Evolutionary conservation across 2,888 invertebrate species (phyloP), one percentile per base, ranked within the genome.

Genomic region (Apodemia hepburni): DNA sequence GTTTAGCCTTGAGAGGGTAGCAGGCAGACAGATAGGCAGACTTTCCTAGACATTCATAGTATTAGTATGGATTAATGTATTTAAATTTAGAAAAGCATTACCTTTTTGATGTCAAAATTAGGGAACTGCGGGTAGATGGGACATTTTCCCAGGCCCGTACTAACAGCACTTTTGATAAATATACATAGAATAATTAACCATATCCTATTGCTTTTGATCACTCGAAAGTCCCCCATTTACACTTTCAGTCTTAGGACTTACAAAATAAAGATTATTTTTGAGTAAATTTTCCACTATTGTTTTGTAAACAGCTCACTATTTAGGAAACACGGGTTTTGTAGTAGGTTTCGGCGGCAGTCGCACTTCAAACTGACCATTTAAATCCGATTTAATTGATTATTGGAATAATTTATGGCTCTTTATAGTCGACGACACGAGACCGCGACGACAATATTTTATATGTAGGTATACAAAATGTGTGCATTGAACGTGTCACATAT

Each of bases 111-210:
- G 74, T 95, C 93, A 74, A 95, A 95, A 80, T 94, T 88, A 47
- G 93, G 93, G 81, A 95, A 91, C 71, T 93, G 92, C 60, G 93
- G 93, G 78, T 94, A 93, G 69, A 93, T 92, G 6, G 95, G 95
- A 73, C 95, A 96, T 74, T 92, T 93, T 67, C 95, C 95, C 54
- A 95, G 84, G 58, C 94, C 95, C 59, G 92, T 87, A 65, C 79
- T 74, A 42, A 78, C 66, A 65, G 76, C 86, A n/a, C 76, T 74
- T 62, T 75, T 76, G 35, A 78, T 67, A 58, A 81, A 65, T 27
- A 75, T 73, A 65, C 78, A 79, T 65, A 85, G 73, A 64, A 85
- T 70, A 64, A 84, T 65, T 54, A 84, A 70, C 66, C 74, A 76
- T 59, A 81, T 65, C 69, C 75, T 73, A 47, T 70, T 69, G 60